Evolutionary conservation across 1,140 invertebrate genomes (phyloP).

Genomic region (Drosophila lini): DNA sequence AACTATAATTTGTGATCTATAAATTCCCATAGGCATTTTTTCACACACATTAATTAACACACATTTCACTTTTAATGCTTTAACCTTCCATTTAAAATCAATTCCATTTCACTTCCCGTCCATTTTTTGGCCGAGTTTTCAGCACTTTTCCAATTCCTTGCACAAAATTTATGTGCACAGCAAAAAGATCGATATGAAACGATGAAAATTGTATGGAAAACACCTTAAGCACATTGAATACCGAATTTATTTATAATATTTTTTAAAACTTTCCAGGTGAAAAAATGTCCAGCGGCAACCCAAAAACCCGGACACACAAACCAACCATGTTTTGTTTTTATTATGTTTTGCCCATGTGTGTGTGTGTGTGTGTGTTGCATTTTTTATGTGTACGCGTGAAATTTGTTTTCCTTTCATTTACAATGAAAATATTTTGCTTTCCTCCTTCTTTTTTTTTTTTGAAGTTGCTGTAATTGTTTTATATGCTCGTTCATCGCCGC

Average conservation of each 20-base stretch:
- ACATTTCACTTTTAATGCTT: conserved; percentile 8
- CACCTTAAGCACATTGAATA: conserved; percentile 57
- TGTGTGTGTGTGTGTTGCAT: conserved; percentile 42
- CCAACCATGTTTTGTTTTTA: conserved; percentile 11
- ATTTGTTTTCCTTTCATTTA: conserved; percentile 79
- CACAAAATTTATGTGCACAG: neutral
- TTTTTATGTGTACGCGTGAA: conserved; percentile 66
- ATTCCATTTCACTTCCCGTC: conserved; percentile 9
- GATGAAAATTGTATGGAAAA: conserved; percentile 41
- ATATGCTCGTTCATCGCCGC: conserved; percentile 53
- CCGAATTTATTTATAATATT: conserved; percentile 58
- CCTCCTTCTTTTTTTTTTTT: conserved; percentile 1
- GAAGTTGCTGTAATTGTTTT: conserved; percentile 67
- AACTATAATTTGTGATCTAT: neutral
- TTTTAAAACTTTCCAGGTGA: conserved; percentile 44
- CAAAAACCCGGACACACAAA: neutral
- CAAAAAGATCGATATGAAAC: conserved; percentile 25
- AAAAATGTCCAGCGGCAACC: conserved; percentile 31
- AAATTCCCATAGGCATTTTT: neutral
- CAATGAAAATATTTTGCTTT: conserved; percentile 37
- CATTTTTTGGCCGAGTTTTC: neutral
- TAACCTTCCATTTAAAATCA: conserved; percentile 21
- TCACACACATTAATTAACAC: conserved; percentile 1
- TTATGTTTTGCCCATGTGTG: conserved; percentile 21
- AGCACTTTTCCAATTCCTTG: conserved; percentile 5